These are phyloP conservation scores for Unio delphinus DNA, from an alignment of 2,888 invertebrate genomes.

Conservation along the genomic window DNA sequence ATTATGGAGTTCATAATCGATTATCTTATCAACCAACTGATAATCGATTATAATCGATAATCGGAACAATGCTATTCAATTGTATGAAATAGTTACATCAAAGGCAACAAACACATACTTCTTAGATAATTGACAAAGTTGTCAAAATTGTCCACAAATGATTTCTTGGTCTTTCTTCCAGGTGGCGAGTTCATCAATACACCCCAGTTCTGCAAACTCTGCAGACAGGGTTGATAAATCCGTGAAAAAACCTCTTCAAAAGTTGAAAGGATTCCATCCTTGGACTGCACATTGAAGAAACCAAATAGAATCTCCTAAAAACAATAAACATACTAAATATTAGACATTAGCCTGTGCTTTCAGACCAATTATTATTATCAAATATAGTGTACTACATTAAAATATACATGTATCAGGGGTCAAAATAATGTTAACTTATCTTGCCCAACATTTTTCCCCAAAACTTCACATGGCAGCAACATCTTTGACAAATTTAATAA, in stretches of 20 bases:
- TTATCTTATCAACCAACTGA: too few relatives aligned
- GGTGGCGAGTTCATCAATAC: conserved; percentile 47
- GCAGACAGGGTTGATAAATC: conserved; percentile 46
- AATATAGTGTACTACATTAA: background rate
- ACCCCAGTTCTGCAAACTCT: conserved; percentile 48
- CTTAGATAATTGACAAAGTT: conserved; percentile 54
- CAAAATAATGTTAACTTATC: too few relatives aligned
- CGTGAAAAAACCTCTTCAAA: conserved; percentile 41
- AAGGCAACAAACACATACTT: conserved; percentile 38
- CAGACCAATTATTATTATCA: background rate
- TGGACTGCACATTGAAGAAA: conserved; percentile 31
- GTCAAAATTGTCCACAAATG: conserved; percentile 53
- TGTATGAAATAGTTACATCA: background rate
- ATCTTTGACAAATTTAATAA: too few relatives aligned
- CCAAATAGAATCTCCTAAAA: conserved; percentile 54
- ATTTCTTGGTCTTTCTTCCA: conserved; percentile 51
- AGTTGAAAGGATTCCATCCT: conserved; percentile 44
- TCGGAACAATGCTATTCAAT: too few relatives aligned
- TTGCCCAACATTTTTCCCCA: too few relatives aligned
- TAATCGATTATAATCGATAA: too few relatives aligned
- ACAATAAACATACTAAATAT: background rate
- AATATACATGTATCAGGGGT: too few relatives aligned
- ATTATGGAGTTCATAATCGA: too few relatives aligned
- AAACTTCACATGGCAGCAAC: too few relatives aligned
- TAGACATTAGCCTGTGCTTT: background rate